Evolutionary conservation across 2,888 invertebrate species (phyloP), one percentile per base, ranked within the genome.

Genomic region (Ptycholaimellus sp.): DNA sequence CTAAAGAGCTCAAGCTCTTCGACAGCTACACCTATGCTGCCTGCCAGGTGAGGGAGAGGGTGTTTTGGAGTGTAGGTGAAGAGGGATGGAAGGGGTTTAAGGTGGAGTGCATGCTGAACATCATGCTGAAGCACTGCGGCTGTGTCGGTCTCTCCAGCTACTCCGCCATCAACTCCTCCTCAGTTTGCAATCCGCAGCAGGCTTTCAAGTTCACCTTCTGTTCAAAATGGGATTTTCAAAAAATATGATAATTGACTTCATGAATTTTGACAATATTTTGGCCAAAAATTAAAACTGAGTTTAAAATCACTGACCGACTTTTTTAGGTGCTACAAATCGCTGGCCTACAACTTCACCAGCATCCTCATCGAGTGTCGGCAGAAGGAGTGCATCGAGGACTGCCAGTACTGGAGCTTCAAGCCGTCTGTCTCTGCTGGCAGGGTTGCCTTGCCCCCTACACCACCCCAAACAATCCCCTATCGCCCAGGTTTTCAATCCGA

Each of bases 71-170:
- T n/a, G n/a, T n/a, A n/a, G n/a, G n/a, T n/a, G n/a, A n/a, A n/a
- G n/a, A n/a, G n/a, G n/a, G n/a, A n/a, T n/a, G n/a, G n/a, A n/a
- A n/a, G n/a, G n/a, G n/a, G n/a, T n/a, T n/a, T n/a, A n/a, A n/a
- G n/a, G 37, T 37, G 13, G 37, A 37, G 19, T 37, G 37, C 19
- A 16, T 37, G 25, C 23, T 37, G 11, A 33, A 37, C 20, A 20
- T 18, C 17, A 18, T 33, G 33, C 19, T 37, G n/a, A 5, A 31
- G 2, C 18, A 25, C 3, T 37, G 37, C 20, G 29, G 29, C 14
- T 37, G 37, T 20, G 33, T 33, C 3, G 37, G 37, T 21, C 3
- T 16, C 23, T 9, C 13, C 7, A 23, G 6, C 25, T 23, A 6
- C 25, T 23, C 13, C n/a, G n/a, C n/a, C n/a, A n/a, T n/a, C n/a